These are phyloP conservation scores for Syngnathus typhle DNA, from an alignment of 2,113 vertebrate genomes.

Conservation along the genomic window DNA sequence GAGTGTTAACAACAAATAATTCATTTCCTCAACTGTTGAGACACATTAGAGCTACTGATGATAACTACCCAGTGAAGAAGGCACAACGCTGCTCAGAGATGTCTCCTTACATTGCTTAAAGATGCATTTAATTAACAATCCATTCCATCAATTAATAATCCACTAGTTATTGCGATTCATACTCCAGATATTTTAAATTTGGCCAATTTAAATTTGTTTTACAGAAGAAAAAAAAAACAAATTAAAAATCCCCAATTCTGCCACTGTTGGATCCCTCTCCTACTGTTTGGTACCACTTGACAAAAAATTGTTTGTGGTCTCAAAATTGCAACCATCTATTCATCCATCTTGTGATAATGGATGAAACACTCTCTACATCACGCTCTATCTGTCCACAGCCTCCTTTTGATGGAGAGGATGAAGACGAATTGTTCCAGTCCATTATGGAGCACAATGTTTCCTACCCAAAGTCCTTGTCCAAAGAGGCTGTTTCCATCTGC, in stretches of 20 bases:
- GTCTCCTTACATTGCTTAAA: constrained; percentile 6
- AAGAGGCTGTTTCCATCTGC: constrained; percentile 96
- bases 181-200: neutral
- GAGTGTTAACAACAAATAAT: constrained; percentile 61
- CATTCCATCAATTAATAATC: neutral
- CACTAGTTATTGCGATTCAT: neutral
- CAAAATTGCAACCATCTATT: neutral
- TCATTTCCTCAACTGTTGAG: constrained; percentile 54
- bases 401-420: constrained; percentile 95
- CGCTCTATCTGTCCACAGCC: constrained; percentile 67
- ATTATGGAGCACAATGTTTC: constrained; percentile 98
- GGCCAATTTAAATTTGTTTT: neutral
- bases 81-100: constrained; percentile 31
- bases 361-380: constrained; percentile 1
- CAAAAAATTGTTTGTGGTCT: neutral
- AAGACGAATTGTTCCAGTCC: constrained; percentile 95
- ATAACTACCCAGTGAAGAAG: constrained; percentile 33
- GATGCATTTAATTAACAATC: neutral
- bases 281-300: neutral
- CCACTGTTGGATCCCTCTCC: neutral
- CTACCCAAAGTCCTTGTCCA: constrained; percentile 92
- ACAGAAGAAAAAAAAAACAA: neutral
- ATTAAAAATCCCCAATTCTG: neutral
- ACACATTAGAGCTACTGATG: constrained; percentile 60
- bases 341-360: neutral